A percentile compares a stretch with the other conserved stretches of the same genome.
Conservation (phyloP, 2,113 vertebrate species). For the Probosciger aterrimus region DNA sequence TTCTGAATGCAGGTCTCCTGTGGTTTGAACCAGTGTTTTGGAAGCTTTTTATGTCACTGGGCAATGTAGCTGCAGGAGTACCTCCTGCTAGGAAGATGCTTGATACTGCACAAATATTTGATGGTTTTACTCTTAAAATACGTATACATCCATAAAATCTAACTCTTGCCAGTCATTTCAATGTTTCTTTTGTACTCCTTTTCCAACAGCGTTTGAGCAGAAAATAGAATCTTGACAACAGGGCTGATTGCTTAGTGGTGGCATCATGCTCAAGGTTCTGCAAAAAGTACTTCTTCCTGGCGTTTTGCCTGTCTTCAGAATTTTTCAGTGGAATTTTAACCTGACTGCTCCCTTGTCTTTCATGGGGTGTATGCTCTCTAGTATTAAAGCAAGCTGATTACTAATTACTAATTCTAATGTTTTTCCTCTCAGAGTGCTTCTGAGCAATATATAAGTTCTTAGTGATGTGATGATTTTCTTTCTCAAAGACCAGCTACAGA, state of each 20-base stretch:
- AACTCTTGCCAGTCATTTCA: not conserved
- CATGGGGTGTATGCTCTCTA: not conserved
- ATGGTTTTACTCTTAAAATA: not conserved
- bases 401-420: not conserved
- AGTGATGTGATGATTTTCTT: not conserved
- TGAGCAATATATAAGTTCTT: not conserved
- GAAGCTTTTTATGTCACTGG: not conserved
- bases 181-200: not conserved
- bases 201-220: not conserved
- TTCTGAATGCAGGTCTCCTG: not conserved
- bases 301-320: not conserved
- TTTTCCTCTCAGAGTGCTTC: not conserved
- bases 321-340: not conserved
- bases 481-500: not conserved
- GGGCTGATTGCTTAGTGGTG: not conserved
- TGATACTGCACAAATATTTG: not conserved
- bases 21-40: not conserved
- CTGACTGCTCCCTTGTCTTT: not conserved
- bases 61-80: not conserved
- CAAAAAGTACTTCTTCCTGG: not conserved
- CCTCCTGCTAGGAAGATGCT: not conserved
- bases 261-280: not conserved
- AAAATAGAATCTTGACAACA: not conserved
- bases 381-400: not conserved
- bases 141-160: not conserved